These are phyloP conservation scores for Nomada fucata DNA, from an alignment of 2,888 invertebrate species.

Conservation along the genomic window DNA sequence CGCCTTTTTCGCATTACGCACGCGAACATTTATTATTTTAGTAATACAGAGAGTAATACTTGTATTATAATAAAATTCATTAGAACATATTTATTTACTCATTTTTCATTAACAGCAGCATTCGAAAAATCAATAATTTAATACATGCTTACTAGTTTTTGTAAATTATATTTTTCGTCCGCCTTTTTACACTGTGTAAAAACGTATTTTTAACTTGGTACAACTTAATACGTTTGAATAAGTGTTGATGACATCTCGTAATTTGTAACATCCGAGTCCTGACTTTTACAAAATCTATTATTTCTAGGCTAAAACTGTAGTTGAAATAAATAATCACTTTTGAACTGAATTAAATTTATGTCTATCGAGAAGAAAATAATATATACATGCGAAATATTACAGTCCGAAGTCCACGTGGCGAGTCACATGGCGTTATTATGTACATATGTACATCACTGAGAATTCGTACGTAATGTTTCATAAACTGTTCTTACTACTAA, in stretches of 20 bases:
- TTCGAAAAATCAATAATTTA: no score
- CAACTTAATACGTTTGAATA: no score
- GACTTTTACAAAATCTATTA: background rate
- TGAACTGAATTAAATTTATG: background rate
- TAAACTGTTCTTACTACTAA: conserved; percentile 27
- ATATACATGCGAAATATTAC: background rate
- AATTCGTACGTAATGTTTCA: conserved; percentile 33
- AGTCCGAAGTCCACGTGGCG: conserved; percentile 23
- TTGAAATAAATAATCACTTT: background rate
- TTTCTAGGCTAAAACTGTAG: background rate
- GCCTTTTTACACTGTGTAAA: no score
- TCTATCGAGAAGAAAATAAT: background rate
- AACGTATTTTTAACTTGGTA: no score
- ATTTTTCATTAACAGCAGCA: no score
- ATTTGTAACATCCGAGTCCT: background rate
- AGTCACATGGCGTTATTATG: conserved; percentile 33
- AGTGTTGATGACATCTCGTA: background rate
- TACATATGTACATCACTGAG: conserved; percentile 28
- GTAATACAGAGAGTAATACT: background rate
- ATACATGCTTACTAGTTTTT: no score
- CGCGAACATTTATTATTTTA: background rate
- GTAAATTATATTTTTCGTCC: no score
- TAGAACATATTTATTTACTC: no score
- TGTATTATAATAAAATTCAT: no score
- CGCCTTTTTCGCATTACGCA: conserved; percentile 9